A percentile compares a stretch with the other conserved stretches of the same genome.
Conservation (phyloP, 2,113 vertebrate species). For the Bubo blakistoni region DNA sequence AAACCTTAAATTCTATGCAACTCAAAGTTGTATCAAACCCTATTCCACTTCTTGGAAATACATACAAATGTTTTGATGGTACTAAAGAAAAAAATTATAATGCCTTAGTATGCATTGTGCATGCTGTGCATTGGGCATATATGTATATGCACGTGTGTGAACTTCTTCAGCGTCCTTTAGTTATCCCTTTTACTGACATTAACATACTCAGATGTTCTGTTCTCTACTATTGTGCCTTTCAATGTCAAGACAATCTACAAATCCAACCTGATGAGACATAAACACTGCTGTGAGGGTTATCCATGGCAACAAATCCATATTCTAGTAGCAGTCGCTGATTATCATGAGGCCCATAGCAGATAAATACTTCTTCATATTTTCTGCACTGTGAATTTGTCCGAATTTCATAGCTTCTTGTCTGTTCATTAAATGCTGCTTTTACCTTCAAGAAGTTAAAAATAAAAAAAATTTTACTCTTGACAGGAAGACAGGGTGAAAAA, state of each 20-base stretch:
- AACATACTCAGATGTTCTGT: not conserved
- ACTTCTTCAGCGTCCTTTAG: not conserved
- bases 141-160: not conserved
- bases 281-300: conserved; percentile 88
- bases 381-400: conserved; percentile 61
- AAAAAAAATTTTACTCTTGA: not conserved
- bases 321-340: conserved; percentile 89
- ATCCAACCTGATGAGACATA: conserved; percentile 81
- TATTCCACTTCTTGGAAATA: not conserved
- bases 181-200: not conserved
- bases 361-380: conserved; percentile 82
- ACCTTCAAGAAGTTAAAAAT: conserved; percentile 73
- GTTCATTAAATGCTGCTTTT: conserved; percentile 82
- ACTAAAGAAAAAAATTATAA: not conserved
- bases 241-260: not conserved
- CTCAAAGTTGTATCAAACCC: not conserved
- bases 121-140: not conserved
- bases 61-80: not conserved
- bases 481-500: not conserved
- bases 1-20: not conserved
- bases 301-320: conserved; percentile 84
- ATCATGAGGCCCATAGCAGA: conserved; percentile 92
- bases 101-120: not conserved
- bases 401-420: conserved; percentile 84
- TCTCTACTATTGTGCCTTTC: not conserved